Evolutionary conservation across 2,113 vertebrate genomes (phyloP).

Genomic region (Lasiurus cinereus): DNA sequence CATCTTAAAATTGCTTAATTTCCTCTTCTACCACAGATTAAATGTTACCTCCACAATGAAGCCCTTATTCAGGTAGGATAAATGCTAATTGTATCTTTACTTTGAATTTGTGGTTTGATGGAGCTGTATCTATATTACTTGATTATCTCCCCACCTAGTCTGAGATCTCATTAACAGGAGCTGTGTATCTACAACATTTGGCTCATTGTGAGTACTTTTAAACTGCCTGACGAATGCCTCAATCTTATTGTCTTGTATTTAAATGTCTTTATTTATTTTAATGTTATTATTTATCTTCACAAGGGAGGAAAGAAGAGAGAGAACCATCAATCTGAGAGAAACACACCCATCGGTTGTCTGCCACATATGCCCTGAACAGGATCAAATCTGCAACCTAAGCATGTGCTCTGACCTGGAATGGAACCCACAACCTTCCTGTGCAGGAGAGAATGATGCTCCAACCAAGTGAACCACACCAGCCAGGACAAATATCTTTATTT

Average conservation of each 20-base stretch:
- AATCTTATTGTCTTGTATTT: slow-evolving; percentile 56
- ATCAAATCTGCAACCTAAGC: not conserved
- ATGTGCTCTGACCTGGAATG: not conserved
- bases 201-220: not conserved
- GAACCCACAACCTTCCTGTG: not conserved
- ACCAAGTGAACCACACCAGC: not conserved
- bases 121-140: slow-evolving; percentile 20
- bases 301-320: not conserved
- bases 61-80: not conserved
- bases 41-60: not conserved
- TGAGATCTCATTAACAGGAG: not conserved
- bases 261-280: slow-evolving; percentile 64
- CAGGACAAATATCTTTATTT: not conserved
- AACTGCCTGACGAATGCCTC: not conserved
- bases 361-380: not conserved
- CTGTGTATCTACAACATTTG: slow-evolving; percentile 3
- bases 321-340: not conserved
- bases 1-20: not conserved
- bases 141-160: not conserved
- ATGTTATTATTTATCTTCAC: not conserved
- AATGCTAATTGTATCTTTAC: not conserved
- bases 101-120: not conserved
- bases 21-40: not conserved
- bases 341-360: not conserved
- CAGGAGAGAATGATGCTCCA: not conserved